These are phyloP conservation scores for Leptinotarsa haldemani DNA, from an alignment of 2,888 invertebrate species.

Conservation along the genomic window DNA sequence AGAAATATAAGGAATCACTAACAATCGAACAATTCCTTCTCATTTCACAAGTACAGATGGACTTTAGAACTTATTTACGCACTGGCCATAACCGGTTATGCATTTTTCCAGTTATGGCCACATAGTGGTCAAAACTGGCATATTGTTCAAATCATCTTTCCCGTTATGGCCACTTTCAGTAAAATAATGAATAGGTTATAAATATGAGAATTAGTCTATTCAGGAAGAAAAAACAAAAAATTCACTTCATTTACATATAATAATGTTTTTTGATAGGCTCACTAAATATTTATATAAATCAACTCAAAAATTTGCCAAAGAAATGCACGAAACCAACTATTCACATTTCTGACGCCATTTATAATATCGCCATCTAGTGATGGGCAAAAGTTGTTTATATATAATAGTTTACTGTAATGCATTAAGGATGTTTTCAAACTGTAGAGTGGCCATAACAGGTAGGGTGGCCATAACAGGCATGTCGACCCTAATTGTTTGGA, in stretches of 20 bases:
- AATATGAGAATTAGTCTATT: conserved; percentile 3
- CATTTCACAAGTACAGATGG: conserved; percentile 5
- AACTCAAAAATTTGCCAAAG: too few relatives aligned
- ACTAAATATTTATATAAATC: too few relatives aligned
- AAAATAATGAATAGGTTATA: conserved; percentile 8
- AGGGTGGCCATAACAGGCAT: too few relatives aligned
- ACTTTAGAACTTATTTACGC: background rate
- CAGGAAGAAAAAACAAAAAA: background rate
- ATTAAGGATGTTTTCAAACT: too few relatives aligned
- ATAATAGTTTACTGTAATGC: too few relatives aligned
- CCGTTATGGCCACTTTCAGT: background rate
- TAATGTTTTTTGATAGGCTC: conserved; percentile 1
- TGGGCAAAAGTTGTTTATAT: too few relatives aligned
- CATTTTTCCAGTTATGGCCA: background rate
- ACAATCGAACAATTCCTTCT: background rate
- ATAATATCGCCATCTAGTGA: too few relatives aligned
- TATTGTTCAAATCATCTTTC: conserved; percentile 3
- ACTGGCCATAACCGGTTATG: background rate
- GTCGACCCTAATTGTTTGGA: too few relatives aligned
- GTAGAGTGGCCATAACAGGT: too few relatives aligned
- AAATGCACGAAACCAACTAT: too few relatives aligned
- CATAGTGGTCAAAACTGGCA: conserved; percentile 2
- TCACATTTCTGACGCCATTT: too few relatives aligned
- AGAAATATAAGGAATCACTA: conserved; percentile 1
- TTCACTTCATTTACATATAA: background rate